Percentiles rank a stretch among this genome's conserved stretches.
Conservation (phyloP, 64 coral and sea anemone genomes). For the Cladopsammia gracilis region DNA sequence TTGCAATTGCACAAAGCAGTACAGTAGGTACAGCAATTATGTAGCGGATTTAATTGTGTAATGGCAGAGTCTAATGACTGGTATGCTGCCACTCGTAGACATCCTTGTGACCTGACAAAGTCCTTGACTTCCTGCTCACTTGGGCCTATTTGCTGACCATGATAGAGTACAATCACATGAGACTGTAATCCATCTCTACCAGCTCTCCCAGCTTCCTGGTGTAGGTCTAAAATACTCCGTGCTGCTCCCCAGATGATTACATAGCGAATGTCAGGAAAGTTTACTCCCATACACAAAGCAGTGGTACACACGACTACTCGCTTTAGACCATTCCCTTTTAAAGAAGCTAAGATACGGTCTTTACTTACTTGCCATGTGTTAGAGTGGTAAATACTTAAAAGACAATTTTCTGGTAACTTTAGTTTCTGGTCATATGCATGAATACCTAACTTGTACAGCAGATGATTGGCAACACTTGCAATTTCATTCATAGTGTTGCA, state of each 20-base stretch:
- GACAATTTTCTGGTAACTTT: not conserved
- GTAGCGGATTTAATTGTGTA: not conserved
- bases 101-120: slow-evolving; percentile 47
- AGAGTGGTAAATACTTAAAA: slow-evolving; percentile 3
- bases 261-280: not conserved
- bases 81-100: slow-evolving; percentile 51
- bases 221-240: not conserved
- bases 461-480: not conserved
- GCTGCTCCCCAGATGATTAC: slow-evolving; percentile 37
- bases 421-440: not conserved
- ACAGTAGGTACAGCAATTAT: slow-evolving; percentile 15
- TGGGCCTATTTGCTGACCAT: slow-evolving; percentile 51
- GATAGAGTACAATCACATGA: slow-evolving; percentile 25
- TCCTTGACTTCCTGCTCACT: slow-evolving; percentile 57
- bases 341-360: not conserved
- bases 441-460: not conserved
- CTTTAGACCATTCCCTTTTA: not conserved
- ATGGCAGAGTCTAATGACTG: slow-evolving; percentile 8
- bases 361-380: slow-evolving; percentile 9
- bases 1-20: not conserved
- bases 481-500: slow-evolving; percentile 13
- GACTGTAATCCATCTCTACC: slow-evolving; percentile 25
- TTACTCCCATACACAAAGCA: slow-evolving; percentile 24
- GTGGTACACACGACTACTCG: not conserved
- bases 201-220: slow-evolving; percentile 29